phyloP scores from a whole-genome alignment of 2,888 invertebrate genomes.

The Drosophila neonasuta region DNA sequence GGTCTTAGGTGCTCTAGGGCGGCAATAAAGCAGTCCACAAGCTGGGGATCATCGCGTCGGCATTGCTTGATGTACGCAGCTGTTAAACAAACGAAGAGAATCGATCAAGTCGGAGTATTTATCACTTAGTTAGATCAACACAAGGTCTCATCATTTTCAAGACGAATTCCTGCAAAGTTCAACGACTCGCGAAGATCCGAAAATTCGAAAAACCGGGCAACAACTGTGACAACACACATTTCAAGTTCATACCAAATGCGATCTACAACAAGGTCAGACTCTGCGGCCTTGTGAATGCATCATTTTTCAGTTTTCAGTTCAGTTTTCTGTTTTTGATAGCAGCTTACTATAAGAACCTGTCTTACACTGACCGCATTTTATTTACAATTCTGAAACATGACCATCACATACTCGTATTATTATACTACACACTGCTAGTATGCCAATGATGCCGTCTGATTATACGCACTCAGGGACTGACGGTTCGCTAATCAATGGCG shows the following conservation, averaged over 20 bases:
- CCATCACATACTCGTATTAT: conserved; percentile 29
- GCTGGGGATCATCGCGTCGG: conserved; percentile 84
- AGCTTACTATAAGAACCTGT: conserved; percentile 45
- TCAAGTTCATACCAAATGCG: conserved; percentile 46
- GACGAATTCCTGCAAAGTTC: conserved; percentile 58
- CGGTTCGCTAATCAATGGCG: conserved; percentile 32
- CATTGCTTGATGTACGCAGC: conserved; percentile 86
- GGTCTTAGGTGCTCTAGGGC: conserved; percentile 85
- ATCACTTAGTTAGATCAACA: conserved; percentile 40
- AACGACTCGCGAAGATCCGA: conserved; percentile 50
- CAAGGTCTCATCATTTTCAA: conserved; percentile 3
- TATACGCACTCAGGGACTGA: conserved; percentile 11
- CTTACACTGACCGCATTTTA: conserved; percentile 17
- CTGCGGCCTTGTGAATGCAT: conserved; percentile 40
- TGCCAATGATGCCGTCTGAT: not conserved
- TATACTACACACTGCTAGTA: conserved; percentile 12
- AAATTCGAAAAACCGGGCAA: conserved; percentile 24
- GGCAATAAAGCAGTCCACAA: conserved; percentile 84
- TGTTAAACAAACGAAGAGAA: conserved; percentile 29
- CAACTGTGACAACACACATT: conserved; percentile 14
- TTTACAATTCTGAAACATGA: conserved; percentile 36
- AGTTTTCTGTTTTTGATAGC: not conserved
- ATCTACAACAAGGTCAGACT: conserved; percentile 43
- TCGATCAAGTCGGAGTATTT: conserved; percentile 14
- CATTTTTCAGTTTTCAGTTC: not conserved